These are phyloP conservation scores for Plebejus melissa DNA, from an alignment of 2,888 invertebrate species.

Conservation along the genomic window DNA sequence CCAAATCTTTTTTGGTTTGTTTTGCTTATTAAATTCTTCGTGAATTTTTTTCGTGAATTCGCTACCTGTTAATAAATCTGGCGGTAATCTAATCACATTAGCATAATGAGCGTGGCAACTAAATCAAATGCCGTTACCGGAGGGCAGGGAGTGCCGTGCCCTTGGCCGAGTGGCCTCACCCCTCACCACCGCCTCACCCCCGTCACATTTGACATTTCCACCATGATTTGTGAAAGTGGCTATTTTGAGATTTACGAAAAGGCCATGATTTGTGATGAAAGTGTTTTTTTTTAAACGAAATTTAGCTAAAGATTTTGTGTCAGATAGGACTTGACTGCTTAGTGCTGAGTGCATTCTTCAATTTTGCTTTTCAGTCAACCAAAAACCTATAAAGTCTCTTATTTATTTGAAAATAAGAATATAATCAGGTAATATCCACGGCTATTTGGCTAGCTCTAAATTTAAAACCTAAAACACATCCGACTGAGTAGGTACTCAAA, in stretches of 20 bases:
- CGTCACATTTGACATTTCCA: not conserved
- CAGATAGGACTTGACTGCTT: too few species aligned
- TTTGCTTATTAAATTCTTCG: not conserved
- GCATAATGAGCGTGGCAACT: constrained; percentile 5
- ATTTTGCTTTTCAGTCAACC: too few species aligned
- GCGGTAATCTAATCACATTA: not conserved
- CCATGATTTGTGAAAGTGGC: constrained; percentile 1
- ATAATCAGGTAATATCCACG: not conserved
- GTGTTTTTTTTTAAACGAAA: not conserved
- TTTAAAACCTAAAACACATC: not conserved
- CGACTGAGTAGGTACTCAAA: too few species aligned
- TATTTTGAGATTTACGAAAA: not conserved
- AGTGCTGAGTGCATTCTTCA: too few species aligned
- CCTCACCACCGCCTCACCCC: not conserved
- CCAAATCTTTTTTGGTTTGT: too few species aligned
- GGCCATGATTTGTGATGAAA: not conserved
- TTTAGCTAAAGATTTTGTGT: too few species aligned
- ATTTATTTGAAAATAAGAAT: too few species aligned
- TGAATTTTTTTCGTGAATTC: not conserved
- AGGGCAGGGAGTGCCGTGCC: not conserved
- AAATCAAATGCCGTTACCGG: constrained; percentile 8
- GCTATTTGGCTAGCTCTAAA: not conserved
- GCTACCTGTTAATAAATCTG: constrained; percentile 12
- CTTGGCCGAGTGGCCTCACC: constrained; percentile 17
- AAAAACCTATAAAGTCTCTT: too few species aligned